Base-by-base conservation (phyloP, 2,797 vertebrate species). In the Falco biarmicus region DNA sequence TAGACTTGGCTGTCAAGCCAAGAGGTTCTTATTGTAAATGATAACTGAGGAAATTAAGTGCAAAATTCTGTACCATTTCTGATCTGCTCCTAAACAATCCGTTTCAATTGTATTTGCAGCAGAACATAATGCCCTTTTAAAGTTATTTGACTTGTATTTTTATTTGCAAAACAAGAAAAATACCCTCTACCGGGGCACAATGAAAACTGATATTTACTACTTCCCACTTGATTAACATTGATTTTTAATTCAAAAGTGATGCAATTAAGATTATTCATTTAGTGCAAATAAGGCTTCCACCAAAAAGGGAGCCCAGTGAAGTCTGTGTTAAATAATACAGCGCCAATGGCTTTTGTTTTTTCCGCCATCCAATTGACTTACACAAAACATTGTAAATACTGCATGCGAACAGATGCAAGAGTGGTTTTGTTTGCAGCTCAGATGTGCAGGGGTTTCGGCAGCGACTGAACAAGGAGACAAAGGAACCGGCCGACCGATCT, bases 261-360 rank as follows among this genome's bases (percentile, higher is more conserved):
- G 98, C 98, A 99, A 99, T 99, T 99, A 98, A 99, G 99, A 98
- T 98, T 98, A 99, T 99, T 99, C 98, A 98, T 98, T 98, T 98
- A 98, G 98, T 98, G 97, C 97, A 98, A 98, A 99, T 98, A 98
- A 98, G 98, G 98, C 98, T 98, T 91, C 97, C 97, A 98, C 97
- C 97, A 79, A 97, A 98, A 98, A 97, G 90, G 96, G 91, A 97
- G 78, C 74, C 95, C 90, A 92, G 94, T 96, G 96, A 97, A 97
- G 96, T 98, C 97, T 95, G 83, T 97, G 95, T 97, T 96, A 97
- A 98, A 98, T 97, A 98, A 98, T 96, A 96, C 94, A 56, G 89
- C 92, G 89, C 96, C 93, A 98, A 98, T 97, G 97, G 93, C 82
- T 76, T 95, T 97, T 97, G 37, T 98, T 97, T 87, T 76, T 91